Evolutionary conservation across 2,113 vertebrate species (phyloP).

Genomic region (Paracanthobrama guichenoti): DNA sequence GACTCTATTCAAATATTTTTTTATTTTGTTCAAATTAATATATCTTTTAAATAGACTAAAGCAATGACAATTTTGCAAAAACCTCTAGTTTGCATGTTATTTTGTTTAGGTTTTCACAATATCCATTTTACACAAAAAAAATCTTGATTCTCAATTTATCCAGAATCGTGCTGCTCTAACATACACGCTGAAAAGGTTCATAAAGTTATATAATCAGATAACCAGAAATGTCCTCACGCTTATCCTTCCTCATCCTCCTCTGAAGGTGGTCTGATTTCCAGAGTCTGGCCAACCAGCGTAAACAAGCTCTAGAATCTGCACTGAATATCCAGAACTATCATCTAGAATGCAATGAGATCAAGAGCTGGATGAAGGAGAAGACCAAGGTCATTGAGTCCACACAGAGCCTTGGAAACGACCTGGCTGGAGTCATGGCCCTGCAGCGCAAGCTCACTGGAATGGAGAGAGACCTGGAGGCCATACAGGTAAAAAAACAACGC

Average conservation of each 20-base stretch:
- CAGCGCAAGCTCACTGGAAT: slow-evolving; percentile 92
- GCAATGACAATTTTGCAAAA: too few species aligned
- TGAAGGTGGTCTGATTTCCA: slow-evolving; percentile 89
- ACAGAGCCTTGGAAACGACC: slow-evolving; percentile 87
- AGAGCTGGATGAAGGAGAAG: slow-evolving; percentile 94
- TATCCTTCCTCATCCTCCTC: not conserved
- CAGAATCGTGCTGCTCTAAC: too few species aligned
- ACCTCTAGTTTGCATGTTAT: too few species aligned
- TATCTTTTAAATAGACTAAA: too few species aligned
- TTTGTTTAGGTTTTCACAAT: too few species aligned
- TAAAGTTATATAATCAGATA: not conserved
- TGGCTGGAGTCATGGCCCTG: slow-evolving; percentile 88
- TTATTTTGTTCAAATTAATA: too few species aligned
- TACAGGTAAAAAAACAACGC: slow-evolving; percentile 70
- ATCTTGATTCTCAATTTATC: too few species aligned
- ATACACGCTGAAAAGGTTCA: not conserved
- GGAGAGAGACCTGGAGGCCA: slow-evolving; percentile 91
- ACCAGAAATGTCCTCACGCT: not conserved
- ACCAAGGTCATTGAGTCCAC: slow-evolving; percentile 95
- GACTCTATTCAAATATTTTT: too few species aligned
- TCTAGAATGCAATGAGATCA: slow-evolving; percentile 92
- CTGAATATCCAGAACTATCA: slow-evolving; percentile 94
- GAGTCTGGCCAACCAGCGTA: slow-evolving; percentile 82
- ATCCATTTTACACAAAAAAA: too few species aligned
- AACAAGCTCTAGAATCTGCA: slow-evolving; percentile 83